Evolutionary conservation across 92 coral and sea anemone species (phyloP), one percentile per base, ranked within the genome.

Genomic region (Pocillopora grandis): DNA sequence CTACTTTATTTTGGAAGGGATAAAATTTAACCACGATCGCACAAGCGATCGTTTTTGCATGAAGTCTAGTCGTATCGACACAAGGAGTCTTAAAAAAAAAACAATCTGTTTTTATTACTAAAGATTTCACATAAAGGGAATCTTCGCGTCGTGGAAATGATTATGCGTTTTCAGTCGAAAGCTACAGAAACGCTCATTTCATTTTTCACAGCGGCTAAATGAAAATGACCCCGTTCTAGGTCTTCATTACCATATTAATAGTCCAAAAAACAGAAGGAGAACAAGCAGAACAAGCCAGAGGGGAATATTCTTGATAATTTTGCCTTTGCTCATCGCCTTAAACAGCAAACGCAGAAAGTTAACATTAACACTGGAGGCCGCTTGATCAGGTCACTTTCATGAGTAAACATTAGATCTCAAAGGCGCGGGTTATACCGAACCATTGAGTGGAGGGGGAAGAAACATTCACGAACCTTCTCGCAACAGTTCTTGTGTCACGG

Each of bases 121-220:
- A 27, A 55, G 31, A 60, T 76, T 9, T 36, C n/a, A 33, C 33
- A 3, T 76, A 58, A 5, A 23, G 49, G 15, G 56, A 17, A 15
- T 20, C 66, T 60, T 59, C 20, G 7, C 42, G 63, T 42, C 62
- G 83, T 42, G 72, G 61, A 78, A 15, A 20, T 52, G 21, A 48
- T 79, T 78, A 62, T 64, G 71, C 81, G 62, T 23, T 23, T 21
- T 21, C 21, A 21, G 58, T 64, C 21, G 59, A 78, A 66, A 78
- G 42, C 8, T 78, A 2, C 58, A 15, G 52, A 42, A 21, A 20
- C 77, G 76, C 58, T 18, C 69, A 71, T 60, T 80, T 69, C 58
- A 59, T 66, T 66, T 80, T 80, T 23, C 56, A 27, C 37, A 67
- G 56, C 58, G 49, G 17, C 65, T 58, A 5, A 80, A 55, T 61